Conservation (phyloP, 1,140 invertebrate genomes). For the Lordiphosa collinella region DNA sequence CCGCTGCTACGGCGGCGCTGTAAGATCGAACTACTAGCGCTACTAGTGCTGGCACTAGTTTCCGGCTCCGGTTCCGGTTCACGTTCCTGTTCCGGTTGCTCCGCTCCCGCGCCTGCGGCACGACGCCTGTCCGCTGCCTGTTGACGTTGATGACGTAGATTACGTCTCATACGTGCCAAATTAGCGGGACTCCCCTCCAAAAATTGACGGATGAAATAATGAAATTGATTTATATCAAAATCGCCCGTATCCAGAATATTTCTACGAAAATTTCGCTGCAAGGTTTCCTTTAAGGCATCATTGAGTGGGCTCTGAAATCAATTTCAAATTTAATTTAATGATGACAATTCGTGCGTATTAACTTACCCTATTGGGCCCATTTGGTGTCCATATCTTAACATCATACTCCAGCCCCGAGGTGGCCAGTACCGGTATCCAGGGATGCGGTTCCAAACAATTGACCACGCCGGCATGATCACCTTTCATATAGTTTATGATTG, state of each 20-base stretch:
- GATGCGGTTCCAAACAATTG: constrained; percentile 95
- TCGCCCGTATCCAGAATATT: constrained; percentile 31
- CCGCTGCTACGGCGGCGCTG: constrained; percentile 4
- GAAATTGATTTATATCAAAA: constrained; percentile 48
- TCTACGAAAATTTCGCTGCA: constrained; percentile 54
- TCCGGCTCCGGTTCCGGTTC: background rate
- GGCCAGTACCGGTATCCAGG: constrained; percentile 91
- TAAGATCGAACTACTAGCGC: background rate
- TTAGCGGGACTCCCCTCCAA: constrained; percentile 9
- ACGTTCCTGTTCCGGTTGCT: background rate
- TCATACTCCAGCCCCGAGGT: constrained; percentile 91
- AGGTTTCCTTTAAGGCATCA: constrained; percentile 73
- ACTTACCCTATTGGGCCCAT: constrained; percentile 79
- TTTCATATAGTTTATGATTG: constrained; percentile 92
- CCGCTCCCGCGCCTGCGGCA: background rate
- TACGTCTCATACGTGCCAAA: background rate
- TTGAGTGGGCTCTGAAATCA: constrained; percentile 79
- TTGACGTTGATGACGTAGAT: too few species aligned
- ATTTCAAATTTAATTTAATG: background rate
- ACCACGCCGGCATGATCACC: constrained; percentile 94
- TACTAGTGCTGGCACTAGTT: constrained; percentile 1
- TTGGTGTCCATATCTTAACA: constrained; percentile 96
- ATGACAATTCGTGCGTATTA: too few species aligned
- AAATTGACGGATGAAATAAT: constrained; percentile 55
- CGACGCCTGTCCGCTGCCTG: too few species aligned